A percentile compares a stretch with the other conserved stretches of the same genome.
Conservation (phyloP, 1,140 invertebrate species). For the Ectropis grisescens region DNA sequence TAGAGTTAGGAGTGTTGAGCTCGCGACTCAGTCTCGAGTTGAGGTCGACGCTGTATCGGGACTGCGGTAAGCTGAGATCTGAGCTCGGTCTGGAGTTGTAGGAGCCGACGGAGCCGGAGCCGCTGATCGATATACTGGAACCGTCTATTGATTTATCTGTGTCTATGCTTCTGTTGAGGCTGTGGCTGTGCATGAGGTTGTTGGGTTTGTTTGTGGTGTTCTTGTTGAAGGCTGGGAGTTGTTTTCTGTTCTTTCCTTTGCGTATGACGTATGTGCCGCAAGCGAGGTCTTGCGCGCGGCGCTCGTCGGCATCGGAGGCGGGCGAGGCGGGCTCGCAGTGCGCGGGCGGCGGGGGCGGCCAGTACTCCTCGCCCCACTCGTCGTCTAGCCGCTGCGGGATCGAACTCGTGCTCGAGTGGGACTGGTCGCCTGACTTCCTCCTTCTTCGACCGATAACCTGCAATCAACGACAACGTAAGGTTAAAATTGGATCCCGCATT, state of each 20-base stretch:
- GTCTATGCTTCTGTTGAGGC: conserved; percentile 50
- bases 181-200: conserved; percentile 49
- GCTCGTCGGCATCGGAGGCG: conserved; percentile 73
- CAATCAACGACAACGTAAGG: conserved; percentile 27
- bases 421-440: conserved; percentile 72
- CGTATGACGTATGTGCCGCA: conserved; percentile 83
- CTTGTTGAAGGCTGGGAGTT: conserved; percentile 63
- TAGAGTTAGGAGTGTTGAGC: conserved; percentile 72
- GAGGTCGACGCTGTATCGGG: conserved; percentile 70
- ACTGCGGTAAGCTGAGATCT: conserved; percentile 71
- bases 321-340: conserved; percentile 78
- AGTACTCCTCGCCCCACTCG: conserved; percentile 72
- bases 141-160: conserved; percentile 64
- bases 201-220: conserved; percentile 53
- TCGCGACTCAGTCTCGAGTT: conserved; percentile 71
- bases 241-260: conserved; percentile 71
- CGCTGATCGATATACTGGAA: conserved; percentile 65
- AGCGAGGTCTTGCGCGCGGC: conserved; percentile 71
- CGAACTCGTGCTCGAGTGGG: conserved; percentile 73
- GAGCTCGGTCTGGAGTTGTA: conserved; percentile 73
- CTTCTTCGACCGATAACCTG: conserved; percentile 73
- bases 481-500: too few species aligned
- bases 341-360: conserved; percentile 75
- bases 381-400: conserved; percentile 69
- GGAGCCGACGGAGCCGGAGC: conserved; percentile 69